phyloP scores from a whole-genome alignment of 2,888 invertebrate species.

The Acleris holmiana region DNA sequence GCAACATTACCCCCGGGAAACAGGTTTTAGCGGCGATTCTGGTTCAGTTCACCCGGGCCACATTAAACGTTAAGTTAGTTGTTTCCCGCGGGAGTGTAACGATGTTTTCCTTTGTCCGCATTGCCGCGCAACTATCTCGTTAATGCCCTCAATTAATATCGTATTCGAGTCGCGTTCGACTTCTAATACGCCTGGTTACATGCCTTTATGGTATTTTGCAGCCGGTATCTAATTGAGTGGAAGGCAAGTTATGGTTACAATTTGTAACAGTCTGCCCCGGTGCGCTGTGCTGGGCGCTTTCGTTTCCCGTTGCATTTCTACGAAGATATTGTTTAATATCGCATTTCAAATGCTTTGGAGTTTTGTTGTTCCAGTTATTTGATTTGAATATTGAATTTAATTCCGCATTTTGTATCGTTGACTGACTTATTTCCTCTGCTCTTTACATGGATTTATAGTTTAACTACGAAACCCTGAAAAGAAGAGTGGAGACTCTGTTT shows the following conservation, averaged over 20 bases:
- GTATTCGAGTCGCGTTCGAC: slow-evolving; percentile 46
- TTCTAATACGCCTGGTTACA: slow-evolving; percentile 44
- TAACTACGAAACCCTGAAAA: too few species aligned
- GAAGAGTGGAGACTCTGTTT: too few species aligned
- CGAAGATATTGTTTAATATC: slow-evolving; percentile 29
- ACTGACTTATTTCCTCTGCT: not conserved
- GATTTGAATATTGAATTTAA: slow-evolving; percentile 2
- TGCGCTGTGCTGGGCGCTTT: slow-evolving; percentile 21
- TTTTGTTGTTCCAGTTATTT: not conserved
- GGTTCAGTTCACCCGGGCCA: slow-evolving; percentile 41
- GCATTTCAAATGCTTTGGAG: slow-evolving; percentile 9
- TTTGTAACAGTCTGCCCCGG: slow-evolving; percentile 48
- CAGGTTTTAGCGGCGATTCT: slow-evolving; percentile 37
- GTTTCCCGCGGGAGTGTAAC: slow-evolving; percentile 57
- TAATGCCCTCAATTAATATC: slow-evolving; percentile 61
- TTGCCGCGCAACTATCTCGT: slow-evolving; percentile 44
- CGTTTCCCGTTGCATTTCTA: slow-evolving; percentile 27
- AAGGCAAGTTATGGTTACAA: slow-evolving; percentile 47
- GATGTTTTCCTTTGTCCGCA: slow-evolving; percentile 58
- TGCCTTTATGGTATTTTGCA: slow-evolving; percentile 44
- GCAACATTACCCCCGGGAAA: slow-evolving; percentile 26
- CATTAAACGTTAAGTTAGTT: slow-evolving; percentile 52
- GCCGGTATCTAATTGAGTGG: slow-evolving; percentile 48
- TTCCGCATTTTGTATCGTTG: not conserved
- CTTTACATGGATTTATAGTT: too few species aligned